Conservation (phyloP, 2,797 vertebrate species). For the Phoxinus dragarum region DNA sequence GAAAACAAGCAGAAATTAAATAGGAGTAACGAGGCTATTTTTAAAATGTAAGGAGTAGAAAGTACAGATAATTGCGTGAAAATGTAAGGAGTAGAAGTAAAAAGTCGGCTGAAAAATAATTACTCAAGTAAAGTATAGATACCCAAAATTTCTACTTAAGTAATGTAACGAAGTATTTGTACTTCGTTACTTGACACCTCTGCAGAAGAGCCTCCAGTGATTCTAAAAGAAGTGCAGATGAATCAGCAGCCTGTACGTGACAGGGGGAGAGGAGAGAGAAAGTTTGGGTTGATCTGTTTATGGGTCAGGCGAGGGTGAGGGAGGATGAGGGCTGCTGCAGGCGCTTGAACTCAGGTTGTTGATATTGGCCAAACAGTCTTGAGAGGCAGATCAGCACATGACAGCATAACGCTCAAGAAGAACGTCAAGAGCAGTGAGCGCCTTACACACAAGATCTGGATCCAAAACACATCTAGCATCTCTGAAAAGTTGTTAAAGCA, state of each 20-base stretch:
- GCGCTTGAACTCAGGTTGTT: conserved; percentile 31
- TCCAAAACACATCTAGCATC: conserved; percentile 2
- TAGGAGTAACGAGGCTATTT: too few species aligned
- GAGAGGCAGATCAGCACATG: conserved; percentile 35
- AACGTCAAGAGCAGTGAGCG: conserved; percentile 16
- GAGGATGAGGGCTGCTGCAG: conserved; percentile 19
- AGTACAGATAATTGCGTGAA: too few species aligned
- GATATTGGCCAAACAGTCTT: conserved; percentile 30
- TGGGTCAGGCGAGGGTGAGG: conserved; percentile 21
- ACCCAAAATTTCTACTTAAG: too few species aligned
- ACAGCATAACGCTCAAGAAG: neutral
- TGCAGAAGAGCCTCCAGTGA: neutral
- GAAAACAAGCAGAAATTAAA: too few species aligned
- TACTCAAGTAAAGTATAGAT: too few species aligned
- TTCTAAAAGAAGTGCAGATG: neutral
- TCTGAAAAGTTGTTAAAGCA: neutral
- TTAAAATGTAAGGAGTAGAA: too few species aligned
- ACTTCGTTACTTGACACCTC: too few species aligned
- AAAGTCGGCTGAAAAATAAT: too few species aligned
- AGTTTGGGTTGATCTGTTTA: conserved; percentile 20
- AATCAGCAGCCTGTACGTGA: neutral
- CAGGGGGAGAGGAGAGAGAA: neutral
- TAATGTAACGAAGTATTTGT: too few species aligned
- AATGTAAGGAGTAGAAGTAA: too few species aligned
- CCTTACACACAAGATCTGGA: neutral